phyloP scores from a whole-genome alignment of 2,113 vertebrate genomes.

The Peromyscus leucopus region DNA sequence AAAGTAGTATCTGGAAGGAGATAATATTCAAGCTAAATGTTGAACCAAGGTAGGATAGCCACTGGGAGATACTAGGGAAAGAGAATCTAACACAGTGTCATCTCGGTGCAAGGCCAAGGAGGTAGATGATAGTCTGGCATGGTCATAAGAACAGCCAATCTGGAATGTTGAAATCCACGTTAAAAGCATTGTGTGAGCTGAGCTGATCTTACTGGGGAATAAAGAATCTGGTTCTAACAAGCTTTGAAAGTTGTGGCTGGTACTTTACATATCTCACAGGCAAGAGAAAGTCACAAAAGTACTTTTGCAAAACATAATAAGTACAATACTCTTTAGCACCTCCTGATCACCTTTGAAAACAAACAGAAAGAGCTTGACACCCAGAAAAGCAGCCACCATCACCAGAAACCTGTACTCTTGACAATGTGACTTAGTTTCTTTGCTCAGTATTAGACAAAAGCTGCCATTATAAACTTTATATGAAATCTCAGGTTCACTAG shows the following conservation, averaged over 20 bases:
- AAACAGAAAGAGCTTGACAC: background rate
- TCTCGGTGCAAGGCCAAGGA: background rate
- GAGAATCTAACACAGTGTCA: background rate
- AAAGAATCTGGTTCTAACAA: background rate
- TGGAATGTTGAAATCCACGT: background rate
- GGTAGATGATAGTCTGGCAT: background rate
- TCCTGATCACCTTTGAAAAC: background rate
- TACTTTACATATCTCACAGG: background rate
- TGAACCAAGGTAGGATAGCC: background rate
- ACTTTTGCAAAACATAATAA: background rate
- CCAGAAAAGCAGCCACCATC: background rate
- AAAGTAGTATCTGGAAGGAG: background rate
- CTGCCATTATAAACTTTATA: background rate
- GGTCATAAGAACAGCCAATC: rapidly evolving
- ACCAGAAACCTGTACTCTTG: background rate
- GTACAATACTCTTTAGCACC: background rate
- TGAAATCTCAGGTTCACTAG: background rate
- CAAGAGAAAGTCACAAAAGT: background rate
- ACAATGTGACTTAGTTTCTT: background rate
- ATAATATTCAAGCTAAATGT: background rate
- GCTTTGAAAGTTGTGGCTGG: background rate
- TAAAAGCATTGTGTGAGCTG: background rate
- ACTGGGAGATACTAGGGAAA: background rate
- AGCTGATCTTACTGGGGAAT: background rate
- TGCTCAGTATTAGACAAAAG: background rate